A percentile compares a stretch with the other conserved stretches of the same genome.
Evolutionary conservation across 2,113 vertebrate species (phyloP).

Genomic region (Erpornis zantholeuca): DNA sequence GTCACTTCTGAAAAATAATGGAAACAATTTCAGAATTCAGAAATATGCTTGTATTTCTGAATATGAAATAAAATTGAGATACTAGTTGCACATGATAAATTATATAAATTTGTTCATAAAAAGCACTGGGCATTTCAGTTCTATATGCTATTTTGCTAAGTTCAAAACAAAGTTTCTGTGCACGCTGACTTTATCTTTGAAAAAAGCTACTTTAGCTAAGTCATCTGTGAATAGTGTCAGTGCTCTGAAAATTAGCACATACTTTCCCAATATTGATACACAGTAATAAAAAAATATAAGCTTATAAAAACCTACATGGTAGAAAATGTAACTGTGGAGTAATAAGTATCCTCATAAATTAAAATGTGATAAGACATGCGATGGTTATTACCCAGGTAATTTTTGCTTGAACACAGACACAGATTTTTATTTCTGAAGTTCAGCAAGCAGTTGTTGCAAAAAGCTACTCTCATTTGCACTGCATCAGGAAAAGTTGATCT

Average conservation of each 20-base stretch:
- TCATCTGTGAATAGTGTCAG: neutral
- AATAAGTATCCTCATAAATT: neutral
- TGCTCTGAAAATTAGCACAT: neutral
- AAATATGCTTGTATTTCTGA: neutral
- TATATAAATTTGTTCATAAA: neutral
- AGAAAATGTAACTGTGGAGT: neutral
- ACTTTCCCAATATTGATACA: neutral
- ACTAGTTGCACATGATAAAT: neutral
- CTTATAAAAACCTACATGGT: neutral
- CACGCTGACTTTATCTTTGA: neutral
- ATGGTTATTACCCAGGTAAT: neutral
- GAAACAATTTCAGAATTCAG: slow-evolving; percentile 9
- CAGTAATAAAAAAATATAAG: neutral
- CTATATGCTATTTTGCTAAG: neutral
- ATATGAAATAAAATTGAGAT: neutral
- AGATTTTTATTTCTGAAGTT: neutral
- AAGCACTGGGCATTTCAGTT: neutral
- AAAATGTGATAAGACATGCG: neutral
- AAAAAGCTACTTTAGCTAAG: neutral
- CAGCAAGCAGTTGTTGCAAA: neutral
- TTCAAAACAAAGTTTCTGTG: neutral
- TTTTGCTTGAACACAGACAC: neutral
- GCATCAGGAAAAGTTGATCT: neutral
- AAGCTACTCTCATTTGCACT: neutral
- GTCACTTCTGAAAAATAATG: neutral